These are phyloP conservation scores for Mya arenaria DNA, from an alignment of 1,140 invertebrate genomes.

Conservation along the genomic window DNA sequence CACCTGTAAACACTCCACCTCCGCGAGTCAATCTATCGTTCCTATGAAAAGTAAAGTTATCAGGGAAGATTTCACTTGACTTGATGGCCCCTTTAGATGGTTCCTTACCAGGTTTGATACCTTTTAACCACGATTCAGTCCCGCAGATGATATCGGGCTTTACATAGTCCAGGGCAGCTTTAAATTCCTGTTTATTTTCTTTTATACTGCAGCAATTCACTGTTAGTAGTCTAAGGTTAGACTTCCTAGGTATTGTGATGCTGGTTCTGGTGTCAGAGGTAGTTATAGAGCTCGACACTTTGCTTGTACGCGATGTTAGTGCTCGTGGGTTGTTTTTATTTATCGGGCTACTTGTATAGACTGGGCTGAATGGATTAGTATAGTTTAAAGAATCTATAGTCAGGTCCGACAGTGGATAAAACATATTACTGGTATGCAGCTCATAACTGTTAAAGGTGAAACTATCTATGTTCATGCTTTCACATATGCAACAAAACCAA, in stretches of 20 bases:
- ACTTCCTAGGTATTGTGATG: constrained; percentile 20
- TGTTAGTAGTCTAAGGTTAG: constrained; percentile 15
- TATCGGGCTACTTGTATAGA: constrained; percentile 5
- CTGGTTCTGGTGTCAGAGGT: not conserved
- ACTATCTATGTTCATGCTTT: constrained; percentile 5
- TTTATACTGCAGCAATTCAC: constrained; percentile 20
- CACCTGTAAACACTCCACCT: not conserved
- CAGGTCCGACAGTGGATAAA: not conserved
- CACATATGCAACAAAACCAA: constrained; percentile 49
- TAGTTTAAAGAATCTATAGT: not conserved
- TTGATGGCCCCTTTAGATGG: constrained; percentile 7
- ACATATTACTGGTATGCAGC: not conserved
- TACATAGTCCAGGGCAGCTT: constrained; percentile 25
- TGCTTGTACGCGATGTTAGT: not conserved
- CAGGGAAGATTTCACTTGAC: constrained; percentile 47
- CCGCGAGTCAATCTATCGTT: not conserved
- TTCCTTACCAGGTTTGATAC: constrained; percentile 18
- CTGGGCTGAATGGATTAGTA: not conserved
- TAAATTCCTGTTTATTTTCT: constrained; percentile 21
- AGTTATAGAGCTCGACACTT: not conserved
- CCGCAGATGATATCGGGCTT: constrained; percentile 48
- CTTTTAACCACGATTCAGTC: constrained; percentile 46
- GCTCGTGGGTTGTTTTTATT: not conserved
- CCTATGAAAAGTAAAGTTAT: constrained; percentile 11
- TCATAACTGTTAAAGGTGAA: constrained; percentile 26